Evolutionary conservation across 2,888 invertebrate species (phyloP), one percentile per base, ranked within the genome.

Genomic region (Eristalinus sepulchralis): DNA sequence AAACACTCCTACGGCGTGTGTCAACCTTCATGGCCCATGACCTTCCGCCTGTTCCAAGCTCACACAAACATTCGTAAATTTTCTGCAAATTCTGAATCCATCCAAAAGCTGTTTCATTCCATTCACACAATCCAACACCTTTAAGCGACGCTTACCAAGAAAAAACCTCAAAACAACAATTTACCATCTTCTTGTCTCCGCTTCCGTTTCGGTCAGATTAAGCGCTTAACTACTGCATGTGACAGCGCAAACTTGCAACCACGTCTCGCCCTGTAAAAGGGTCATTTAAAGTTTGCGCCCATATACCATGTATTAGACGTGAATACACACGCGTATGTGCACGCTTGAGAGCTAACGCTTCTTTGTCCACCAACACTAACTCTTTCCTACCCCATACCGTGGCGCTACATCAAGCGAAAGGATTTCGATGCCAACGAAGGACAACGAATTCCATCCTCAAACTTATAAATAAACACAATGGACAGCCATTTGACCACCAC

Each of bases 401-500:
- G 39, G 83, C 75, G 75, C 66, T 80, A 72, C 80, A 80, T 79
- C 70, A 83, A 80, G 70, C 60, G 27, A 84, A 84, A 84, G 83
- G 80, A 80, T 84, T 66, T 60, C 80, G 55, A 64, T 64, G 64
- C 75, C 80, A 80, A 80, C 75, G 73, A 84, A 76, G 81, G 84
- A 84, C 71, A 84, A 81, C 75, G 76, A 66, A 85, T 85, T 81
- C 81, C 71, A 68, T 81, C 53, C 79, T 55, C 47, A 17, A 77
- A 85, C 81, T 85, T 85, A 85, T 85, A 85, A 84, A 84, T 84
- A 84, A 85, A 81, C 84, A 85, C 84, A 81, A 80, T 85, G 84
- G 84, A 80, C 84, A 81, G 81, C 81, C 81, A 77, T 81, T 81
- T 67, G 84, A 76, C 81, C 81, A 85, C 84, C 80, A 67, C 80